Evolutionary conservation across 2,888 invertebrate species (phyloP).

Genomic region (Athalia circularis): DNA sequence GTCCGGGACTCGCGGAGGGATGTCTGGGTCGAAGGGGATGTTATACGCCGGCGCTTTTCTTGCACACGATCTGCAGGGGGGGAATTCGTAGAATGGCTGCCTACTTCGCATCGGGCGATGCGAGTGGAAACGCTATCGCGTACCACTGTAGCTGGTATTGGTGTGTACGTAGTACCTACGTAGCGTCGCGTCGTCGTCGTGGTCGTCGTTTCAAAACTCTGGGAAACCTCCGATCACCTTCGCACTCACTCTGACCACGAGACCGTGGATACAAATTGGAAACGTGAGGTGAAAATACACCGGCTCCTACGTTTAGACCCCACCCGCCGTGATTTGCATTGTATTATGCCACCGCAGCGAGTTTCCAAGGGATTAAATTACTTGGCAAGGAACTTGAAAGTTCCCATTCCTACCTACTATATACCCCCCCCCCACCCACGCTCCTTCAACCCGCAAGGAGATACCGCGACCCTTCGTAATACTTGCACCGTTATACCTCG

Average conservation of each 20-base stretch:
- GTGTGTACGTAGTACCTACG: no score
- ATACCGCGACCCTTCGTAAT: slow-evolving; percentile 1
- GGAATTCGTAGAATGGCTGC: slow-evolving; percentile 31
- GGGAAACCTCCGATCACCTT: slow-evolving; percentile 42
- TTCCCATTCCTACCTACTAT: not conserved
- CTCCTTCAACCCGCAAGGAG: not conserved
- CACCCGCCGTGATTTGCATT: slow-evolving; percentile 45
- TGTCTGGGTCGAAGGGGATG: slow-evolving; percentile 44
- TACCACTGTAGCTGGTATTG: no score
- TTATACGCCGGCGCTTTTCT: slow-evolving; percentile 53
- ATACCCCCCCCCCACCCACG: not conserved
- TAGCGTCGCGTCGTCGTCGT: no score
- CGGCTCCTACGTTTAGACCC: slow-evolving; percentile 46
- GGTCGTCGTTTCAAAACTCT: slow-evolving; percentile 36
- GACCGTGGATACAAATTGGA: slow-evolving; percentile 63
- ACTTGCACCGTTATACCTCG: not conserved
- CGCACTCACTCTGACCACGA: slow-evolving; percentile 47
- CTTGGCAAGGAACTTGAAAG: slow-evolving; percentile 42
- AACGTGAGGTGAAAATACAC: slow-evolving; percentile 61
- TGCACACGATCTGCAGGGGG: slow-evolving; percentile 46
- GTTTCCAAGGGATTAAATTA: slow-evolving; percentile 44
- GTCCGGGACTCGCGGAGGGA: slow-evolving; percentile 37
- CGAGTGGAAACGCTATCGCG: no score
- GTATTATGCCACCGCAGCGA: slow-evolving; percentile 46
- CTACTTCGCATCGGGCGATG: not conserved